Evolutionary conservation across 2,888 invertebrate species (phyloP), one percentile per base, ranked within the genome.

Genomic region (Drosophila kambysellisi): DNA sequence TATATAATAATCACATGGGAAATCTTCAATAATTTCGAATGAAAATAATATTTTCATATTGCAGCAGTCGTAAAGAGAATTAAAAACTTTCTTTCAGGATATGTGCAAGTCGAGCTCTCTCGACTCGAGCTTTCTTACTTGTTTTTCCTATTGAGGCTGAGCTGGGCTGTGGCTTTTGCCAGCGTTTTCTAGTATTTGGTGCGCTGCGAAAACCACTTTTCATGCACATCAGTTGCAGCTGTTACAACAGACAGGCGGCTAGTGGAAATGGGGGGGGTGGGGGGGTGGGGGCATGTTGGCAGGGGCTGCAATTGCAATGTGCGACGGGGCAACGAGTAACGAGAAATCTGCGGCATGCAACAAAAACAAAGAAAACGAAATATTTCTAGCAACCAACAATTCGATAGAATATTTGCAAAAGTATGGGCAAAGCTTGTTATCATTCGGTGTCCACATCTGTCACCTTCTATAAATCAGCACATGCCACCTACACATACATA

Each of bases 181-280:
- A 46, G 35, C 52, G 62, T 32, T 65, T 76, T 71, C 63, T 60
- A 67, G 79, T 67, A 75, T 70, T 65, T 79, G 81, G 74, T 82
- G 70, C 74, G 74, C 84, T 78, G 59, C 70, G 64, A 82, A 85
- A 88, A 90, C 82, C 90, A 90, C 88, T 88, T 88, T 90, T 90
- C 90, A 90, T 82, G 90, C 89, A 82, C 89, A 89, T 88, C 90
- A 90, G 68, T 72, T 90, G 88, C 90, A 88, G 90, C 89, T 90
- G 90, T 89, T 82, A 70, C 79, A 71, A 71, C 35, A 20, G 59
- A 37, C 62, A 46, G 39, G n/a, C 30, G 43, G 53, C 25, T 4
- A 25, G 25, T 25, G 57, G 53, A 9, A 50, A 17, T 15, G 48
- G 35, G 53, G 25, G 25, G 30, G 35, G 53, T 17, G 25, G 30